Conservation (phyloP, 2,797 vertebrate genomes). For the Anisognathus igniventris region DNA sequence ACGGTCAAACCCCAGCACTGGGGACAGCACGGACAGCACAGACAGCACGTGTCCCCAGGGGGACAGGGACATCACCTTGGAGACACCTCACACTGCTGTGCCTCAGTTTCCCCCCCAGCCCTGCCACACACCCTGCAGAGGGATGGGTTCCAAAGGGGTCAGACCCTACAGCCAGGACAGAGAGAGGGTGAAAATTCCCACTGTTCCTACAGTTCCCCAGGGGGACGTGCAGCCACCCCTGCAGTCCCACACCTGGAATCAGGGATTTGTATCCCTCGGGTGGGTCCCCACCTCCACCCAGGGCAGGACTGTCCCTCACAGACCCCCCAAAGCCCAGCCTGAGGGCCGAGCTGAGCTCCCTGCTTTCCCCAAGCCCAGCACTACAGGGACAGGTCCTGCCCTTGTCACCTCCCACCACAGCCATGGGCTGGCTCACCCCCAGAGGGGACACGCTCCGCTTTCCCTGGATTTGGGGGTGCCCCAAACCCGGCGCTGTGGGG, state of each 20-base stretch:
- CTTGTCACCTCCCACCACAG: neutral
- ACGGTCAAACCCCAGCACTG: rapidly evolving
- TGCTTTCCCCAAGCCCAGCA: neutral
- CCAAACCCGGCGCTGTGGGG: neutral
- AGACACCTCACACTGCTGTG: neutral
- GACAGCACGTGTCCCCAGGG: neutral
- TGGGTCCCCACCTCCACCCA: neutral
- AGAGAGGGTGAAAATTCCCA: neutral
- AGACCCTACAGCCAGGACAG: neutral
- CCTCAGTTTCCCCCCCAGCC: neutral
- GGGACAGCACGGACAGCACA: neutral
- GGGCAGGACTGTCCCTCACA: neutral
- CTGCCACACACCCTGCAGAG: neutral
- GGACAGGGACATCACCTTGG: neutral
- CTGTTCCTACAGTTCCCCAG: neutral
- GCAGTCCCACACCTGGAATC: rapidly evolving
- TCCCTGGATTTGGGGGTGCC: neutral
- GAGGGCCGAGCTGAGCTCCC: neutral
- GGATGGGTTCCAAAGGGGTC: neutral
- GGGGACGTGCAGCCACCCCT: neutral
- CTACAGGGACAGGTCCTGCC: neutral
- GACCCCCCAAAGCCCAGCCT: neutral
- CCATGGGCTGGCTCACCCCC: neutral
- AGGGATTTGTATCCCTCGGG: rapidly evolving
- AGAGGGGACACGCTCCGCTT: rapidly evolving